These are phyloP conservation scores for Rhinoraja longicauda DNA, from an alignment of 2,797 vertebrate species.

Conservation along the genomic window DNA sequence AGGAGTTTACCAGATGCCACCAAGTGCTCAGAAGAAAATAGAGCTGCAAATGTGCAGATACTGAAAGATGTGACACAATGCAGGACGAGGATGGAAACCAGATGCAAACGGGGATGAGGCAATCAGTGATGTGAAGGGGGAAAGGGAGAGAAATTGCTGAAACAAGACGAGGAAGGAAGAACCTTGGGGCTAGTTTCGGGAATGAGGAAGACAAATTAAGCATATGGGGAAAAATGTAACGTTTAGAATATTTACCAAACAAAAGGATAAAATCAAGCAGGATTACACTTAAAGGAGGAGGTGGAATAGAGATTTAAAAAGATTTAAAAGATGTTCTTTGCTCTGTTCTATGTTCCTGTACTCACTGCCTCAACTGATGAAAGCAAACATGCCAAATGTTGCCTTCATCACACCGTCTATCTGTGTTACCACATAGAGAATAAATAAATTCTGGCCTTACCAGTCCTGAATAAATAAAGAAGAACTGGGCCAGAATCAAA, in stretches of 20 bases:
- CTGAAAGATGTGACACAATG: background rate
- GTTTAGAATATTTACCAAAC: background rate
- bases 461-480: too few relatives aligned
- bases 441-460: too few relatives aligned
- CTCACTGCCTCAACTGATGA: too few relatives aligned
- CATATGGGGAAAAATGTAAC: background rate
- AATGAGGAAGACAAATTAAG: background rate
- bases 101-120: background rate
- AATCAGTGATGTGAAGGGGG: background rate
- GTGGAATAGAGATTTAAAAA: background rate
- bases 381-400: too few relatives aligned
- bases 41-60: background rate
- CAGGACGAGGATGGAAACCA: too few relatives aligned
- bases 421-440: too few relatives aligned
- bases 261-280: background rate
- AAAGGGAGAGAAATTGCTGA: background rate
- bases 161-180: background rate
- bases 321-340: too few relatives aligned
- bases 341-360: too few relatives aligned
- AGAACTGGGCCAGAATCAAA: too few relatives aligned
- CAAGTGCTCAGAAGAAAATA: background rate
- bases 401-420: too few relatives aligned
- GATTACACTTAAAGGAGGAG: background rate
- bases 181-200: background rate
- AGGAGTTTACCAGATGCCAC: background rate